These are phyloP conservation scores for Andrena minutula DNA, from an alignment of 2,888 invertebrate genomes.

Conservation along the genomic window DNA sequence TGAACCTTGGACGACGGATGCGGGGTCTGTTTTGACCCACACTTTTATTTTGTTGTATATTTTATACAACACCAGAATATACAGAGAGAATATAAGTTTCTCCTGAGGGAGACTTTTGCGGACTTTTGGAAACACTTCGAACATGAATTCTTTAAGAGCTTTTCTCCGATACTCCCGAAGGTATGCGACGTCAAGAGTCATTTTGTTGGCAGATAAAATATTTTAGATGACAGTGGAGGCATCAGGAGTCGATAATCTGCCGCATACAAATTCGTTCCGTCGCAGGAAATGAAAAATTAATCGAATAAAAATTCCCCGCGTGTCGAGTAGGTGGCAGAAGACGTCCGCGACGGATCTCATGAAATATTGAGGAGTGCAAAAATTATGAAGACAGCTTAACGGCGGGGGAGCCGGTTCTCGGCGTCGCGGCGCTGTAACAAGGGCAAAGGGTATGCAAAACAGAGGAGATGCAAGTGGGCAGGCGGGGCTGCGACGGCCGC, in stretches of 20 bases:
- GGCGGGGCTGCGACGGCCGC: not conserved
- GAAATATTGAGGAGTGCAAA: slow-evolving; percentile 34
- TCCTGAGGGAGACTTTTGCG: too few species aligned
- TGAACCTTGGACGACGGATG: too few species aligned
- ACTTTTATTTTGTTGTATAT: too few species aligned
- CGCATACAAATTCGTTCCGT: not conserved
- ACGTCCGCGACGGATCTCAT: slow-evolving; percentile 2
- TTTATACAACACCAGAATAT: too few species aligned
- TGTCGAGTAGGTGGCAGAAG: not conserved
- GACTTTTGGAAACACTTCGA: too few species aligned
- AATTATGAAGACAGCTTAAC: slow-evolving; percentile 29
- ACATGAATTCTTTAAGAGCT: too few species aligned
- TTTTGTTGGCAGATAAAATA: not conserved
- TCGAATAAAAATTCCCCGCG: not conserved
- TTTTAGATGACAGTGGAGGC: not conserved
- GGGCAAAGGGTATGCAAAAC: slow-evolving; percentile 45
- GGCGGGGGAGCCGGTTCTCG: not conserved
- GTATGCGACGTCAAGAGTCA: too few species aligned
- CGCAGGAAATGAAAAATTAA: slow-evolving; percentile 20
- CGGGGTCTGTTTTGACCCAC: too few species aligned
- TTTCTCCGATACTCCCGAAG: too few species aligned
- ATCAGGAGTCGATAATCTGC: not conserved
- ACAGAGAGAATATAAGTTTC: too few species aligned
- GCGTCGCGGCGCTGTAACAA: not conserved
- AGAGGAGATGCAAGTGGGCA: slow-evolving; percentile 9